Conservation (phyloP, 1,140 invertebrate species). For the Steinernema feltiae region DNA sequence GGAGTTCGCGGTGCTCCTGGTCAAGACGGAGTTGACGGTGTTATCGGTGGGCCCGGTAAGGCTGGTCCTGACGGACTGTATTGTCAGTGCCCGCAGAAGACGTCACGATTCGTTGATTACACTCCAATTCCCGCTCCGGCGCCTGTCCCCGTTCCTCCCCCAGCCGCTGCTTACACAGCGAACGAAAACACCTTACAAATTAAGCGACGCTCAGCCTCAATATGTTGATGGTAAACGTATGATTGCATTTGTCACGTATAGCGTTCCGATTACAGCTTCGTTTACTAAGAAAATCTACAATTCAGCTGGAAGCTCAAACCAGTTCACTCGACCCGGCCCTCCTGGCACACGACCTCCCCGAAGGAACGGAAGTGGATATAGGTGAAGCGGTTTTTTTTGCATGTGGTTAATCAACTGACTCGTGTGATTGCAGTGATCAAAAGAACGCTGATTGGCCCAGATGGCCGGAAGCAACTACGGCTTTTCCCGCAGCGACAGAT, state of each 20-base stretch:
- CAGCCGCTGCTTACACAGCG: neutral
- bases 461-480: slow-evolving; percentile 3
- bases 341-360: neutral
- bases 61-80: neutral
- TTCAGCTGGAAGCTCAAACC: neutral
- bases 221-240: neutral
- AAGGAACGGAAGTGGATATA: neutral
- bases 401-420: too few relatives aligned
- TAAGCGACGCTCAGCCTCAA: neutral
- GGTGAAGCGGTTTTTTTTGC: too few relatives aligned
- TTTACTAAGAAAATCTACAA: slow-evolving; percentile 8
- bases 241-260: too few relatives aligned
- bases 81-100: neutral
- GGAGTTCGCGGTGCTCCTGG: neutral
- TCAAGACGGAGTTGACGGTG: slow-evolving; percentile 3
- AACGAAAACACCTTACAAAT: neutral
- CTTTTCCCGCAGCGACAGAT: neutral
- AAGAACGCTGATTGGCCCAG: neutral
- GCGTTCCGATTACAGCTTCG: neutral
- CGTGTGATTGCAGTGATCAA: neutral
- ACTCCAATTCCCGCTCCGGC: neutral
- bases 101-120: neutral
- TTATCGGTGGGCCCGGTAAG: neutral
- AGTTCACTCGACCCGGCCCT: neutral
- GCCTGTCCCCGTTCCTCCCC: neutral